Conservation (phyloP, 2,113 vertebrate species). For the Hydrochoerus hydrochaeris region DNA sequence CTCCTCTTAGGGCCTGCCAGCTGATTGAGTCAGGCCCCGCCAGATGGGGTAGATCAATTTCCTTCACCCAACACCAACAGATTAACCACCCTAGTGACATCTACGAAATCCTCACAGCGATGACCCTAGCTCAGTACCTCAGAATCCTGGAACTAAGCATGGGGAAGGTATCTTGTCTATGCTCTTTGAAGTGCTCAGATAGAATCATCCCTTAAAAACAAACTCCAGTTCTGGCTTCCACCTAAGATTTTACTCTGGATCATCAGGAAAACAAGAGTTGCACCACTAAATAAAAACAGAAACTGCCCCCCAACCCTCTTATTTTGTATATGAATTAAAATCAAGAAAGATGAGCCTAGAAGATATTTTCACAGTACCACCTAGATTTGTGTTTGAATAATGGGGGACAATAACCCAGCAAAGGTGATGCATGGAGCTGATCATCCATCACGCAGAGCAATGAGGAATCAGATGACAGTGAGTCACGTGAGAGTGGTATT, state of each 20-base stretch:
- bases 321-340: neutral
- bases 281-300: neutral
- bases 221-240: neutral
- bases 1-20: neutral
- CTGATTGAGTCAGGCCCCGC: neutral
- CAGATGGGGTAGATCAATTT: neutral
- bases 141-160: no score
- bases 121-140: neutral
- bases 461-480: no score
- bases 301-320: neutral
- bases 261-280: neutral
- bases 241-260: neutral
- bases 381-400: neutral
- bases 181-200: neutral
- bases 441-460: neutral
- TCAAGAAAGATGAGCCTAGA: neutral
- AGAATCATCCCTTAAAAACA: neutral
- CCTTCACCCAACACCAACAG: neutral
- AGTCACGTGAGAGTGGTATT: rapidly evolving
- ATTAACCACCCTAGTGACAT: neutral
- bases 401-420: neutral
- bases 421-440: neutral
- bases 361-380: neutral
- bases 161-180: neutral
- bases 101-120: neutral